These are phyloP conservation scores for Otis tarda DNA, from an alignment of 2,113 vertebrate genomes.

Conservation along the genomic window DNA sequence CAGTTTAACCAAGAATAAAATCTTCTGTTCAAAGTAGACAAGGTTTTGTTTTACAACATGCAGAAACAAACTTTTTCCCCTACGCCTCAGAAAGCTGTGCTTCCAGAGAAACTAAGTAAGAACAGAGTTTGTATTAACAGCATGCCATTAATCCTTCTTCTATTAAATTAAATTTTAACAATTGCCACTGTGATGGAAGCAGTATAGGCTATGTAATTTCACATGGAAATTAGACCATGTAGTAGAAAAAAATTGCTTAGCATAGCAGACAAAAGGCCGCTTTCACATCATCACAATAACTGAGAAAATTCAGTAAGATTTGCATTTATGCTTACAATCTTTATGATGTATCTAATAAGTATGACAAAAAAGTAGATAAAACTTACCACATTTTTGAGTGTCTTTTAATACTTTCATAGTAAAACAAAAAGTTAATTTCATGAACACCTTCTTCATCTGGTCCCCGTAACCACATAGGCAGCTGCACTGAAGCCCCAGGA, in stretches of 20 bases:
- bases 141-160: not conserved
- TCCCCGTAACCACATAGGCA: constrained; percentile 95
- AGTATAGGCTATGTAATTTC: not conserved
- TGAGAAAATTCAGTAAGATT: not conserved
- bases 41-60: not conserved
- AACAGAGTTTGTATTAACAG: not conserved
- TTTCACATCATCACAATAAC: not conserved
- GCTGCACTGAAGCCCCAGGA: constrained; percentile 90
- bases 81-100: not conserved
- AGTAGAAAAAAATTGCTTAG: not conserved
- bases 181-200: not conserved
- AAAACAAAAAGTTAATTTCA: constrained; percentile 98
- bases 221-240: not conserved
- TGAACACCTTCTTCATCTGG: constrained; percentile 97
- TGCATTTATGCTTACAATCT: not conserved
- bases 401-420: constrained; percentile 90
- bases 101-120: not conserved
- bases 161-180: not conserved
- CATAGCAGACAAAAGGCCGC: not conserved
- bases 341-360: not conserved
- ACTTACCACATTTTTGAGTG: constrained; percentile 87
- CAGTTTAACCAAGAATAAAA: not conserved
- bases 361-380: not conserved
- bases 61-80: not conserved
- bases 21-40: not conserved